Evolutionary conservation across 2,797 vertebrate genomes (phyloP).

Genomic region (Tadarida brasiliensis): DNA sequence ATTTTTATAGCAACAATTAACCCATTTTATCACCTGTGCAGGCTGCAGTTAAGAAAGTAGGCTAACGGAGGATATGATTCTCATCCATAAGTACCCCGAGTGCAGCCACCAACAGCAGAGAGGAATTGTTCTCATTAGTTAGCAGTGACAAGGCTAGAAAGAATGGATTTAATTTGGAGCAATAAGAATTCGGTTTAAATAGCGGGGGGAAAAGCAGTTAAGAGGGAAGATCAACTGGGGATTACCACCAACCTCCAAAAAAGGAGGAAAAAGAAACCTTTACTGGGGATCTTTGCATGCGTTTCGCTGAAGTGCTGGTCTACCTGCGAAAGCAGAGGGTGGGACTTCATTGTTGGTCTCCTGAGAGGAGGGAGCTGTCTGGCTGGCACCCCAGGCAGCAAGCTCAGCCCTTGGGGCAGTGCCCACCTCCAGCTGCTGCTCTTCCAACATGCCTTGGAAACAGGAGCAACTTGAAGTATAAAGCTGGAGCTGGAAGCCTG

Average conservation of each 20-base stretch:
- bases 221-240: conserved; percentile 57
- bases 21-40: conserved; percentile 83
- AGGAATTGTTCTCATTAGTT: conserved; percentile 83
- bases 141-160: conserved; percentile 77
- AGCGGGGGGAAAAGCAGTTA: conserved; percentile 49
- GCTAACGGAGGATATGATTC: conserved; percentile 74
- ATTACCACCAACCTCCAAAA: conserved; percentile 46
- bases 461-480: background rate
- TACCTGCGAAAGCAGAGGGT: background rate
- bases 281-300: conserved; percentile 23
- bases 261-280: background rate
- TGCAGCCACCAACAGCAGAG: conserved; percentile 72
- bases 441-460: background rate
- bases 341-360: background rate
- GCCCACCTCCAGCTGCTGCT: background rate
- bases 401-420: background rate
- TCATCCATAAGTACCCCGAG: conserved; percentile 74
- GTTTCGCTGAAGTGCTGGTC: background rate
- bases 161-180: conserved; percentile 81
- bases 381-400: background rate
- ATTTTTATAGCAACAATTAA: conserved; percentile 85
- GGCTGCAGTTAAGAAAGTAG: conserved; percentile 76
- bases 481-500: background rate
- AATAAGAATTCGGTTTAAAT: conserved; percentile 74
- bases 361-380: background rate